Conservation (phyloP, 2,888 invertebrate species). For the Keiferia lycopersicella region DNA sequence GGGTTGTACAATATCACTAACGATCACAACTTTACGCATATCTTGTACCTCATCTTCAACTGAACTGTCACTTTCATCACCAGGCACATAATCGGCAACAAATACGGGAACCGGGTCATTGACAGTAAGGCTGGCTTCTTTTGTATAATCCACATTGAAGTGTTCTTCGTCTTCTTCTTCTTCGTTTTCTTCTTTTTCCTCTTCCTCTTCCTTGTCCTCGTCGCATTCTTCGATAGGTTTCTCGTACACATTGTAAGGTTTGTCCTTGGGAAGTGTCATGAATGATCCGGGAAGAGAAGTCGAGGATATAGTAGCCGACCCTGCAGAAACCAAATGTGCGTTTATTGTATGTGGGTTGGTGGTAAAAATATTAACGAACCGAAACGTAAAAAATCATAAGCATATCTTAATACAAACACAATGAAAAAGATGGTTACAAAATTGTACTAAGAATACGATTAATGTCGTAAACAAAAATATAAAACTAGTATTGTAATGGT, state of each 20-base stretch:
- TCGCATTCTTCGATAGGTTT: background rate
- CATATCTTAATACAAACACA: too few species aligned
- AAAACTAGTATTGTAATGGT: too few species aligned
- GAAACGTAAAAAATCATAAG: too few species aligned
- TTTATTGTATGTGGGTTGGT: too few species aligned
- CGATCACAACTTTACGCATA: background rate
- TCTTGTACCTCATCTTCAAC: background rate
- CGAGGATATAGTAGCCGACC: slow-evolving; percentile 43
- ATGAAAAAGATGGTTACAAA: too few species aligned
- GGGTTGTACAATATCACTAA: background rate
- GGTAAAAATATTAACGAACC: too few species aligned
- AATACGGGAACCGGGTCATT: background rate
- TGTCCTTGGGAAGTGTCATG: slow-evolving; percentile 40
- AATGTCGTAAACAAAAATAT: too few species aligned
- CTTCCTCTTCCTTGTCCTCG: background rate
- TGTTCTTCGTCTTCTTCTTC: slow-evolving; percentile 4
- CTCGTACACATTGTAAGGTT: slow-evolving; percentile 47
- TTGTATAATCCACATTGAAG: slow-evolving; percentile 7
- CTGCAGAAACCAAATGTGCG: slow-evolving; percentile 35
- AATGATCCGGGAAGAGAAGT: slow-evolving; percentile 56
- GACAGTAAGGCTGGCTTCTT: background rate
- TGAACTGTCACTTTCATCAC: slow-evolving; percentile 2
- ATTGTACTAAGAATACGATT: too few species aligned
- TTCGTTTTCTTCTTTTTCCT: background rate
- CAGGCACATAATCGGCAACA: background rate